Evolutionary conservation across 2,797 vertebrate species (phyloP), one percentile per base, ranked within the genome.

Genomic region (Acanthurus lineatus): DNA sequence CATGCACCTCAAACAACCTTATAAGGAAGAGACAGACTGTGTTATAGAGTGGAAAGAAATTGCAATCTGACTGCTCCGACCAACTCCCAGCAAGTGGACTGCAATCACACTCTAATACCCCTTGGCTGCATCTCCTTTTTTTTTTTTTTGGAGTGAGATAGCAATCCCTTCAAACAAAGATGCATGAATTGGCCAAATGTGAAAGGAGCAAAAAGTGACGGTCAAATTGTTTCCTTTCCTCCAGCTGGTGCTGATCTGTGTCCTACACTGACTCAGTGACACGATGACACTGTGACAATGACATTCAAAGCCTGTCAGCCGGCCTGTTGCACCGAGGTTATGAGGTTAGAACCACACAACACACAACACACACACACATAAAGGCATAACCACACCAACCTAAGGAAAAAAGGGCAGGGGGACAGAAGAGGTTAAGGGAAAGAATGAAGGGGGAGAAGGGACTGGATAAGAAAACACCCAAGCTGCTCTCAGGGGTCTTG

Each of bases 391-490:
- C 71, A 35, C 75, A 58, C 65, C 19, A 19, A 65, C 53, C 5
- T 67, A 61, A 12, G 7, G 45, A 71, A 81, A 75, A 58, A 35
- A 69, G 19, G 60, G 69, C 47, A 59, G 51, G 49, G 63, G 82
- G 84, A 76, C 64, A 76, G 73, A 71, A 52, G 67, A 73, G 64
- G 69, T 45, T 51, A 38, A 58, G 9, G 49, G 70, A 79, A 86
- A 87, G 72, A 81, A 60, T 54, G 32, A 74, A 19, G 65, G 56
- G 68, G 54, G 48, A 66, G 64, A 56, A 57, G 47, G 45, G 75
- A 69, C 58, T 67, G 77, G 69, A 65, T 84, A 87, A 72, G 83
- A 91, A 91, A 93, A 93, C 84, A 92, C 79, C 80, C 73, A 47
- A 61, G 77, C 58, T 58, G 65, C 67, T 88, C 90, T 90, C 77